Evolutionary conservation across 2,888 invertebrate genomes (phyloP), one percentile per base, ranked within the genome.

Genomic region (Microdon myrmicae): DNA sequence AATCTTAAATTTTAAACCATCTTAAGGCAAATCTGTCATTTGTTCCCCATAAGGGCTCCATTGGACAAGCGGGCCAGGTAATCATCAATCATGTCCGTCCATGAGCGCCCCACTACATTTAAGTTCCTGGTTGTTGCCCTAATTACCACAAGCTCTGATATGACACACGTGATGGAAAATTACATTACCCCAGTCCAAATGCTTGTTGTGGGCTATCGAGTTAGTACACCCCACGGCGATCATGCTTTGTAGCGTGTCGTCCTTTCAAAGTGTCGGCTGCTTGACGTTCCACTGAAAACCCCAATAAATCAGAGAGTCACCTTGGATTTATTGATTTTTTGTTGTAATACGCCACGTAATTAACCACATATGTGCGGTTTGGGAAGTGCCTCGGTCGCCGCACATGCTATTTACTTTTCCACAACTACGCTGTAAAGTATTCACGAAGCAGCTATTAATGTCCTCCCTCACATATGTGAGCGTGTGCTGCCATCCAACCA

Each of bases 281-380:
- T 43, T 17, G 37, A 37, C 28, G 51, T 47, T 45, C 31, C 47
- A 28, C 58, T 53, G 51, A 64, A 64, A 58, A 64, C 28, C 58
- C 58, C 64, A 58, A 64, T 64, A 64, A 64, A 64, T 64, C 64
- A 64, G 43, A 41, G 64, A 64, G 64, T 64, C 64, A 64, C 64
- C 64, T 64, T 64, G 64, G 51, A 47, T 64, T 64, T 64, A 64
- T 64, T 58, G 64, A 64, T 64, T 64, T 64, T 58, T 58, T 47
- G 58, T 43, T 58, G 43, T 64, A n/a, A n/a, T 64, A 53, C 41
- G 58, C 47, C 58, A 64, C 64, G 64, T 64, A 64, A 64, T 64
- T 64, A 64, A 58, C 64, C 64, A 53, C 64, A 64, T 64, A 25
- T 64, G 64, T 64, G 64, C 39, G 45, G 56, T 37, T 61, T 26